Evolutionary conservation across 2,888 invertebrate genomes (phyloP).

Genomic region (Himalopsyche tibetana): DNA sequence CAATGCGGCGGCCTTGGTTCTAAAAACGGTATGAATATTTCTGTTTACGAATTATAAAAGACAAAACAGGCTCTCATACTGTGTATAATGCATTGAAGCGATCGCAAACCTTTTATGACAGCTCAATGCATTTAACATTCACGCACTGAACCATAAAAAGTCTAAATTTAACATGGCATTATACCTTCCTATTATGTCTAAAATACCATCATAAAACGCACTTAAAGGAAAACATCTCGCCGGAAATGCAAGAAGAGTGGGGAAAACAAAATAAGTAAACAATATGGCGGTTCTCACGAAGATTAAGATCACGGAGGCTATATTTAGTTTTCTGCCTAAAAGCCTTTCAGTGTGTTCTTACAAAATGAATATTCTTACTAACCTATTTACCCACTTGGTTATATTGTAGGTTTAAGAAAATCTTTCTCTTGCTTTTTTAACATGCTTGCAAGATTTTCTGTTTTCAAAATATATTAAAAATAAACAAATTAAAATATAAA

Average conservation of each 20-base stretch:
- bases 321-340: slow-evolving; percentile 31
- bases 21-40: too few relatives aligned
- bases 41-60: too few relatives aligned
- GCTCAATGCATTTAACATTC: not conserved
- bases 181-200: not conserved
- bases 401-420: not conserved
- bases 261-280: slow-evolving; percentile 28
- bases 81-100: too few relatives aligned
- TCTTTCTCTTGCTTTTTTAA: too few relatives aligned
- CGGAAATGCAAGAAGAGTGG: slow-evolving; percentile 9
- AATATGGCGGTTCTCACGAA: slow-evolving; percentile 26
- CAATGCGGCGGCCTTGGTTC: too few relatives aligned
- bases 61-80: too few relatives aligned
- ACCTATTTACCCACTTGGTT: not conserved
- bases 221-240: slow-evolving; percentile 10
- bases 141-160: not conserved
- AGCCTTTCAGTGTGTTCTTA: slow-evolving; percentile 34
- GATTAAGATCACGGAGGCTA: slow-evolving; percentile 12
- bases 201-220: slow-evolving; percentile 16
- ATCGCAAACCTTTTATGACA: not conserved
- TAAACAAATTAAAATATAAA: too few relatives aligned
- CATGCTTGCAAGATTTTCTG: too few relatives aligned
- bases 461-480: too few relatives aligned
- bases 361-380: slow-evolving; percentile 13
- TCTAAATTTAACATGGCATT: slow-evolving; percentile 1